phyloP scores from a whole-genome alignment of 92 coral and sea anemone genomes.

The Micromussa lordhowensis region DNA sequence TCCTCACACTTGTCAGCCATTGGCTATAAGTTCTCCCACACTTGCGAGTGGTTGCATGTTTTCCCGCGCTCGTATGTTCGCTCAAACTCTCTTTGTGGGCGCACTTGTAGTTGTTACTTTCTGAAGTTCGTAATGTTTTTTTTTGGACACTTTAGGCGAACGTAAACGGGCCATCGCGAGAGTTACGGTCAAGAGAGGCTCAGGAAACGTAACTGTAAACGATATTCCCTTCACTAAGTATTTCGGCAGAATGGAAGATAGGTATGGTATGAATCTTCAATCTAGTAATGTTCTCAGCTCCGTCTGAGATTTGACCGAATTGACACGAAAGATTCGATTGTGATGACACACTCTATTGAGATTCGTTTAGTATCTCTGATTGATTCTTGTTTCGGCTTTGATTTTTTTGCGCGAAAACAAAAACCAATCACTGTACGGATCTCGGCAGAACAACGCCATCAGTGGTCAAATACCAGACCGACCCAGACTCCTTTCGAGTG shows the following conservation, averaged over 20 bases:
- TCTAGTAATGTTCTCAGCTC: too few species aligned
- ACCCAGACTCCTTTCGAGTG: too few species aligned
- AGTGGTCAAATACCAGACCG: too few species aligned
- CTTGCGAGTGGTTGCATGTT: not conserved
- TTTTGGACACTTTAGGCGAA: slow-evolving; percentile 61
- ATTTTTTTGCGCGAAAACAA: too few species aligned
- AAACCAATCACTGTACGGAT: too few species aligned
- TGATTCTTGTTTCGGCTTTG: too few species aligned
- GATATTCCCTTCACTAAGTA: slow-evolving; percentile 83
- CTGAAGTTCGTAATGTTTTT: not conserved
- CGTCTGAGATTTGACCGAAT: too few species aligned
- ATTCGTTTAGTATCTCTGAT: too few species aligned
- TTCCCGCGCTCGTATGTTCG: not conserved
- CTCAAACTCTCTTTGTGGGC: not conserved
- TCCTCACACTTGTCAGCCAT: not conserved
- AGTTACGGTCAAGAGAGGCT: slow-evolving; percentile 83
- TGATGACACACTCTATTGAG: too few species aligned
- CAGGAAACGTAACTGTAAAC: slow-evolving; percentile 83
- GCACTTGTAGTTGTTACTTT: not conserved
- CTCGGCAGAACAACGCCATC: too few species aligned
- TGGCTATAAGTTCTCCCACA: not conserved
- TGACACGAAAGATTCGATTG: too few species aligned
- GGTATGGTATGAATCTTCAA: slow-evolving; percentile 54
- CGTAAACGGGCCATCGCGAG: slow-evolving; percentile 92
- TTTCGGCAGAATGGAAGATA: slow-evolving; percentile 82